Evolutionary conservation across 30 jellyfish, hydroid and myxozoan genomes (phyloP).

Genomic region (Aurelia coerulea): DNA sequence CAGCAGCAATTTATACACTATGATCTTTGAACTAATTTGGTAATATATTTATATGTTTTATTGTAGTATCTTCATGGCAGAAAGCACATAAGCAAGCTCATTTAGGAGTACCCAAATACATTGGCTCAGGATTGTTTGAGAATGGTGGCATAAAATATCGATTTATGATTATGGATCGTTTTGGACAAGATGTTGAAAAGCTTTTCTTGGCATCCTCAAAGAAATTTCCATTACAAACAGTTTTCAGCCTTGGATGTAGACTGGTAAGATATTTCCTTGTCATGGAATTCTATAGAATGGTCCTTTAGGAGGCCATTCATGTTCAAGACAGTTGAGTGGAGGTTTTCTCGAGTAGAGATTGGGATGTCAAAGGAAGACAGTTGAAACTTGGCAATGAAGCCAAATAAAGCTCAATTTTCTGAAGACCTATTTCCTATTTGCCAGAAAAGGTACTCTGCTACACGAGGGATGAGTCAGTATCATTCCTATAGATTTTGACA

Average conservation of each 20-base stretch:
- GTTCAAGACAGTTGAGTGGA: too few relatives aligned
- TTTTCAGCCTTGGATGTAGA: conserved; percentile 81
- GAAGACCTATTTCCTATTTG: too few relatives aligned
- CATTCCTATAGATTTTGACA: too few relatives aligned
- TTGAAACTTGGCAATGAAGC: too few relatives aligned
- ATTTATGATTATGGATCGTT: conserved; percentile 92
- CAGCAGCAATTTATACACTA: background rate
- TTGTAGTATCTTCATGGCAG: conserved; percentile 82
- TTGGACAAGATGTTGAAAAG: conserved; percentile 95
- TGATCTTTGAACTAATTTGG: background rate
- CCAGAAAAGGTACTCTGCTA: too few relatives aligned
- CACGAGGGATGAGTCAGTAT: too few relatives aligned
- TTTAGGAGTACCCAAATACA: conserved; percentile 86
- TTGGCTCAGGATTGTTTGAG: conserved; percentile 93
- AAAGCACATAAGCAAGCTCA: conserved; percentile 55
- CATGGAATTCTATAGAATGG: too few relatives aligned
- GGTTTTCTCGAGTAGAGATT: too few relatives aligned
- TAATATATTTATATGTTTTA: too few relatives aligned
- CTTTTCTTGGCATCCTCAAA: conserved; percentile 44
- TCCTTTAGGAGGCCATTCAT: too few relatives aligned
- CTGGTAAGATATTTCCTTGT: conserved; percentile 56
- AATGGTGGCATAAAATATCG: conserved; percentile 71
- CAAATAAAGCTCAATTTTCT: too few relatives aligned
- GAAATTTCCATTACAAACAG: conserved; percentile 80
- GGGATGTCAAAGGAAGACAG: too few relatives aligned